Conservation (phyloP, 2,797 vertebrate genomes). For the Galaxias olidus region DNA sequence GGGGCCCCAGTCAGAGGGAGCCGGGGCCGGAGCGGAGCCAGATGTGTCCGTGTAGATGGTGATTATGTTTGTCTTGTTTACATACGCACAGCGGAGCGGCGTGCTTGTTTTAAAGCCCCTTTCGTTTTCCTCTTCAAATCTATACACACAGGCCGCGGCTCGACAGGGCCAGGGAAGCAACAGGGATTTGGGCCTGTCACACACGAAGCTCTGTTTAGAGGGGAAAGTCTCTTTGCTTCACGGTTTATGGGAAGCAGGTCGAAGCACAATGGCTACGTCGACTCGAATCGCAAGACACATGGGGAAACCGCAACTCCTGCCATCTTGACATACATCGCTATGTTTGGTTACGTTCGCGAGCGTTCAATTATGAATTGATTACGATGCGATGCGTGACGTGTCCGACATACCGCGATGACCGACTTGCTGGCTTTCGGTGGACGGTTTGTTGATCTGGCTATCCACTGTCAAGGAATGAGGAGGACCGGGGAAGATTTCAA, state of each 20-base stretch:
- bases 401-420: too few relatives aligned
- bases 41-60: conserved; percentile 68
- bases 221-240: conserved; percentile 35
- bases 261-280: conserved; percentile 31
- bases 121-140: conserved; percentile 28
- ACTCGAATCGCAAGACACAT: conserved; percentile 3
- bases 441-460: too few relatives aligned
- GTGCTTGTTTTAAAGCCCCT: conserved; percentile 38
- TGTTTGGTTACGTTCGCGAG: too few relatives aligned
- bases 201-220: conserved; percentile 42
- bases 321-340: background rate
- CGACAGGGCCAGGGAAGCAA: conserved; percentile 56
- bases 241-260: conserved; percentile 37
- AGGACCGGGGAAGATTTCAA: too few relatives aligned
- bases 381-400: too few relatives aligned
- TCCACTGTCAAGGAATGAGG: too few relatives aligned
- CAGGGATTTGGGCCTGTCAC: conserved; percentile 43
- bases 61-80: conserved; percentile 77
- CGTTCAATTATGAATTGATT: too few relatives aligned
- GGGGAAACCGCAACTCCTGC: too few relatives aligned
- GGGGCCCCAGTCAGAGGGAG: conserved; percentile 59
- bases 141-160: conserved; percentile 49
- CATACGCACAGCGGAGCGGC: conserved; percentile 59
- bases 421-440: too few relatives aligned
- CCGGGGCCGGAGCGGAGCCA: conserved; percentile 59